A percentile compares a stretch with the other conserved stretches of the same genome.
Conservation (phyloP, 2,888 invertebrate species). For the Chymomyza amoena region DNA sequence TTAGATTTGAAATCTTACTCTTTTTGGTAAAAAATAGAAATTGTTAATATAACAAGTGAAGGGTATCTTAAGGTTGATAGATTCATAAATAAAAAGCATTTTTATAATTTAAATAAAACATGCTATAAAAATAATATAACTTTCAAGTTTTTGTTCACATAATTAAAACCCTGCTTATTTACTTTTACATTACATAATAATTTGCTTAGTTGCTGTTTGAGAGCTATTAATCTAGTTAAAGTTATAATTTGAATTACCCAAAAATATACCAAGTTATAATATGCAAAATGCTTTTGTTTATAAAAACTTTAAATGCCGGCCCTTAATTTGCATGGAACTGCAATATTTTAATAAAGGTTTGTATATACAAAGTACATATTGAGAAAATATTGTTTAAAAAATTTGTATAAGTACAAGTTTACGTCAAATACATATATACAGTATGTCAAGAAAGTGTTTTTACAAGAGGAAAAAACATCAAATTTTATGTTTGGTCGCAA, state of each 20-base stretch:
- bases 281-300: too few relatives aligned
- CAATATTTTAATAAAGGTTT: not conserved
- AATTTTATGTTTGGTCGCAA: too few relatives aligned
- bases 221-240: not conserved
- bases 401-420: not conserved
- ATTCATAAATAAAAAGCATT: too few relatives aligned
- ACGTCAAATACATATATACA: too few relatives aligned
- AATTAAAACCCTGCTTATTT: conserved; percentile 32
- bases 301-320: not conserved
- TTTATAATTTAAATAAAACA: too few relatives aligned
- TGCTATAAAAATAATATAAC: not conserved
- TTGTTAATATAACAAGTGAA: not conserved
- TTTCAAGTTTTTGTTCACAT: not conserved
- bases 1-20: too few relatives aligned
- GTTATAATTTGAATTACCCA: not conserved
- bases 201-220: not conserved
- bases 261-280: too few relatives aligned
- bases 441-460: too few relatives aligned
- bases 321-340: not conserved
- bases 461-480: too few relatives aligned
- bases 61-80: too few relatives aligned
- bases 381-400: too few relatives aligned
- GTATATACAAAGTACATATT: too few relatives aligned
- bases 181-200: not conserved
- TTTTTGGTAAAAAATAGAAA: not conserved